Evolutionary conservation across 2,888 invertebrate genomes (phyloP), one percentile per base, ranked within the genome.

Genomic region (Lepidochitona cinerea): DNA sequence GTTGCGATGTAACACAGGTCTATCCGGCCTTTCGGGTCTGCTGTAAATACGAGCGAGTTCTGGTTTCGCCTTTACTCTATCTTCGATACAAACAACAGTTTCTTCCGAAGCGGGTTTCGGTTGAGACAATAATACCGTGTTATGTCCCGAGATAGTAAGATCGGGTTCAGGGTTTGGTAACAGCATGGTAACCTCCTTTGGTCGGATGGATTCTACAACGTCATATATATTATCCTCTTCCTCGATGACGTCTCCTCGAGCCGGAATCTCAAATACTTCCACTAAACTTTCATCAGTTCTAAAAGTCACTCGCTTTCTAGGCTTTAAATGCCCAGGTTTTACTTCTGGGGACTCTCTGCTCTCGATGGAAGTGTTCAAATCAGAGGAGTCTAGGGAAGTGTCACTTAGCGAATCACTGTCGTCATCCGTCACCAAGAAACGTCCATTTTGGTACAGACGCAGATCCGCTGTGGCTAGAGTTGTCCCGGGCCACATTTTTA

Each of bases 181-280:
- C 2, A 49, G n/a, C 23, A 23, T 7, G 18, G 49, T n/a, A 7
- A n/a, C 23, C 7, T 49, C n/a, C 18, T 18, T 4, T 49, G 23
- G 4, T n/a, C n/a, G 49, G 23, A 23, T n/a, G 18, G 18, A 23
- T 23, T 49, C 49, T n/a, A 49, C 23, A 49, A 49, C 49, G 3
- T 49, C 49, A 49, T 23, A 49, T n/a, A 49, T 49, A n/a, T n/a
- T n/a, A n/a, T n/a, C n/a, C 7, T 49, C 49, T 18, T 49, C 49
- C 18, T n/a, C 18, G 18, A 49, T n/a, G 1, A 69, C 41, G 1
- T 53, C 29, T 7, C 68, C 59, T 33, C 77, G 37, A 5, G 74
- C 72, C 1, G 75, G 77, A 65, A 77, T 77, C 71, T 77, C 77
- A 12, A 71, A 52, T 37, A 77, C 73, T 53, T 75, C 49, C n/a